Base-by-base conservation (phyloP, 2,888 invertebrate species). In the Drosophila meridionalis region DNA sequence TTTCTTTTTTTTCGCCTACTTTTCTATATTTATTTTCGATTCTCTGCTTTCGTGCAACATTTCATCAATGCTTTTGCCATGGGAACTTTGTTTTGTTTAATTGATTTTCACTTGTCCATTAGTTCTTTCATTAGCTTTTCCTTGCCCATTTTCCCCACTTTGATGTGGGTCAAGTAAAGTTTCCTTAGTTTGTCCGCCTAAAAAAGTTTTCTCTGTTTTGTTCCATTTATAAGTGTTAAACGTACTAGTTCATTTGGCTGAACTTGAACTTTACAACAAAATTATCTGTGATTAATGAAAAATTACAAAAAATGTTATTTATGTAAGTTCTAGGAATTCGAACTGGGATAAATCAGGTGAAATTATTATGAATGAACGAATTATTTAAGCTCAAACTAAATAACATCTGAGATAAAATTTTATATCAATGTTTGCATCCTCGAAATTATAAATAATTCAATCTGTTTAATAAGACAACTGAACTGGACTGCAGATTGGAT, bases 61-160 rank as follows among this genome's bases (percentile, higher is more conserved):
- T 26, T 60, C 58, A n/a, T 69, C 48, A 36, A 40, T 42, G 38
- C 26, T 28, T 42, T 32, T 48, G 42, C 55, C 68, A 53, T 64
- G 67, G 50, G 34, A 70, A 65, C 76, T 66, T 66, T 52, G 57
- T 69, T 65, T 32, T 48, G 42, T 57, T 58, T 76, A 71, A 81
- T 78, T 81, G 76, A 73, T 74, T 78, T 76, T 40, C 65, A 30
- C 38, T 52, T 40, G 28, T 28, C 12, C 26, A 4, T 20, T 52
- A 12, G 11, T 40, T 62, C 20, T 26, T 43, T 12, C 47, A 50
- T 48, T 59, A 12, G 45, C 50, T 53, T 36, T 3, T n/a, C 11
- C n/a, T n/a, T 26, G 4, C 28, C 12, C 30, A 9, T n/a, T 9
- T 45, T 28, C 34, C 11, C 8, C 38, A 20, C 9, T 8, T 45